Conservation (phyloP, 1,140 invertebrate species). For the Drosophila lini region DNA sequence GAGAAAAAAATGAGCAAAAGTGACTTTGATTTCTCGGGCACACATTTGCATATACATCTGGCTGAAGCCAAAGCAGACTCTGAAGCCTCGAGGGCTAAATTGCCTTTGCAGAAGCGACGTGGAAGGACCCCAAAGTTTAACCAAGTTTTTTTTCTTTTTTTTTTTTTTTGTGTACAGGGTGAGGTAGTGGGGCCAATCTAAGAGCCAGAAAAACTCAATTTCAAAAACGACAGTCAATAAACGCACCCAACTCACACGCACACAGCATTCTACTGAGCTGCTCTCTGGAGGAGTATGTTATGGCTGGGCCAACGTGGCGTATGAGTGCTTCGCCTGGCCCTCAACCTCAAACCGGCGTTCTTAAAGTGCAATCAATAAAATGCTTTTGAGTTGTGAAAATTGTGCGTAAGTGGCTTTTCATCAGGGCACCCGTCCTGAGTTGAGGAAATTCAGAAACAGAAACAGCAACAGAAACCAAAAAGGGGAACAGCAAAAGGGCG, state of each 20-base stretch:
- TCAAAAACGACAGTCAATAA: constrained; percentile 73
- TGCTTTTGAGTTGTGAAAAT: constrained; percentile 77
- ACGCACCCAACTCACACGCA: constrained; percentile 41
- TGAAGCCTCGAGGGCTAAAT: constrained; percentile 56
- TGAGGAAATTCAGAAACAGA: constrained; percentile 15
- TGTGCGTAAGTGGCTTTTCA: constrained; percentile 77
- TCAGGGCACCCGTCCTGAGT: constrained; percentile 40
- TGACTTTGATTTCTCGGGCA: constrained; percentile 64
- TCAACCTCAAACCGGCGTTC: constrained; percentile 35
- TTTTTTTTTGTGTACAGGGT: neutral
- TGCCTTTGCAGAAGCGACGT: constrained; percentile 55
- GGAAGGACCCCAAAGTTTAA: constrained; percentile 52
- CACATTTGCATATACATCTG: constrained; percentile 56
- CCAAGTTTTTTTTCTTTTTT: constrained; percentile 30
- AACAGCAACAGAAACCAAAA: constrained; percentile 29
- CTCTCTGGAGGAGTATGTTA: constrained; percentile 29
- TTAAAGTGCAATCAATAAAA: constrained; percentile 80
- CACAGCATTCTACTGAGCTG: constrained; percentile 2
- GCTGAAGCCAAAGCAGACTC: constrained; percentile 9
- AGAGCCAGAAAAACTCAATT: constrained; percentile 73
- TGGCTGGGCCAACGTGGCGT: constrained; percentile 57
- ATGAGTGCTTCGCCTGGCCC: constrained; percentile 63
- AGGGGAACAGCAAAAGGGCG: constrained; percentile 67
- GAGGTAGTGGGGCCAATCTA: constrained; percentile 4
- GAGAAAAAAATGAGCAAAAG: constrained; percentile 54